A percentile compares a stretch with the other conserved stretches of the same genome.
Conservation (phyloP, 2,113 vertebrate genomes). For the Choloepus hoffmanni region DNA sequence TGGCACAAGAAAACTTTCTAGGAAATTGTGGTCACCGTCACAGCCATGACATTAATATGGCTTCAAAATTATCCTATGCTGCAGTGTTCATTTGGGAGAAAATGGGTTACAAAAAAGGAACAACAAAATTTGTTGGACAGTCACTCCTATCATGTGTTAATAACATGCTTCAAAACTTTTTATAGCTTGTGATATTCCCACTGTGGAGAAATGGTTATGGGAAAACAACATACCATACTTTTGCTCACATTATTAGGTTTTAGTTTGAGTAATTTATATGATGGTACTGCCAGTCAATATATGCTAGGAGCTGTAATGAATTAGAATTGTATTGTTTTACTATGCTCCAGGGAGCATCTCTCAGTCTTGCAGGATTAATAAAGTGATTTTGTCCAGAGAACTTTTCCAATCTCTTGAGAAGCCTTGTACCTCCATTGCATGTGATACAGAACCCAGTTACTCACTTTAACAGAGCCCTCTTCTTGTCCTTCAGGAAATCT, state of each 20-base stretch:
- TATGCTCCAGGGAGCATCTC: background rate
- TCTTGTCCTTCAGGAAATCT: too few relatives aligned
- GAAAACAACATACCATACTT: background rate
- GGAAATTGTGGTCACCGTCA: background rate
- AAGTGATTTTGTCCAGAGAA: background rate
- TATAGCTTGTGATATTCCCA: background rate
- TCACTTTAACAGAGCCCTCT: too few relatives aligned
- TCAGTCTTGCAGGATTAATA: background rate
- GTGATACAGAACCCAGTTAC: too few relatives aligned
- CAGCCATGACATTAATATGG: background rate
- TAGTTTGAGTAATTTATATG: background rate
- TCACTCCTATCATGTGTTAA: background rate
- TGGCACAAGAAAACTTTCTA: background rate
- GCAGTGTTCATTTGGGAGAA: background rate
- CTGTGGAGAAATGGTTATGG: background rate
- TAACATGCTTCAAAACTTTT: background rate
- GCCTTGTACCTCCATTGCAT: too few relatives aligned
- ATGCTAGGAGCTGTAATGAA: background rate
- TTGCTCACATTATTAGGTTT: background rate
- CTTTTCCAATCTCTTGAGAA: too few relatives aligned
- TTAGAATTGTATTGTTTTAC: background rate
- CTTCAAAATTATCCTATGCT: too few relatives aligned
- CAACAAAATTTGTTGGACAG: background rate
- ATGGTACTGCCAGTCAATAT: background rate
- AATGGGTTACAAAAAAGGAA: background rate